Base-by-base conservation (phyloP, 2,888 invertebrate species). In the Pogonocherus hispidulus region DNA sequence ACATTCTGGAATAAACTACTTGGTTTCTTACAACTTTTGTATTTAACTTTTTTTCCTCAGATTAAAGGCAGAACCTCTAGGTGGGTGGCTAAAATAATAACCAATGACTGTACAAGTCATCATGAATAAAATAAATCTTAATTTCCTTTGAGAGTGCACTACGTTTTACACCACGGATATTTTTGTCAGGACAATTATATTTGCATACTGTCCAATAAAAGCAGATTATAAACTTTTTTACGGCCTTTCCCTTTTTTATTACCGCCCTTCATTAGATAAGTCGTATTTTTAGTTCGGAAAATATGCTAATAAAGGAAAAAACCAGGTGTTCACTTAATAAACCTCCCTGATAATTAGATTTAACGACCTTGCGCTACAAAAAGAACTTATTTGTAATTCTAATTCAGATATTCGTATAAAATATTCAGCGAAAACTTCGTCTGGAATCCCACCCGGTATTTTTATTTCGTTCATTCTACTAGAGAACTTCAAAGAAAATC, bases 321-420 rank as follows among this genome's bases (percentile, higher is more conserved):
- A 54, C 20, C 63, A 54, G 63, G 63, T 63, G 63, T 55, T 63
- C 63, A 54, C 41, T 63, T 63, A 63, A 63, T 63, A 63, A 63
- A 55, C 55, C 55, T 16, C 19, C 18, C 19, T 19, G 54, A 54
- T 63, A 63, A 63, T 54, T 63, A 22, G 54, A 63, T 63, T 47
- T 63, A 44, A 63, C 44, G 41, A 62, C 37, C 49, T 51, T 22
- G 18, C 32, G 49, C 20, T 62, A 51, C 51, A 62, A 54, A 63
- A 55, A 54, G 55, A 63, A 47, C 54, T 22, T 63, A 63, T 63
- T 63, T 54, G 63, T 63, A 63, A 63, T 63, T 63, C 63, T 63
- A 63, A 63, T 63, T 63, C 44, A n/a, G 19, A 35, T 63, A 63
- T 44, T 54, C 54, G 55, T 44, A 46, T 63, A 63, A 54, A 63